These are phyloP conservation scores for Planiliza haematocheilus DNA, from an alignment of 2,113 vertebrate genomes.

Conservation along the genomic window DNA sequence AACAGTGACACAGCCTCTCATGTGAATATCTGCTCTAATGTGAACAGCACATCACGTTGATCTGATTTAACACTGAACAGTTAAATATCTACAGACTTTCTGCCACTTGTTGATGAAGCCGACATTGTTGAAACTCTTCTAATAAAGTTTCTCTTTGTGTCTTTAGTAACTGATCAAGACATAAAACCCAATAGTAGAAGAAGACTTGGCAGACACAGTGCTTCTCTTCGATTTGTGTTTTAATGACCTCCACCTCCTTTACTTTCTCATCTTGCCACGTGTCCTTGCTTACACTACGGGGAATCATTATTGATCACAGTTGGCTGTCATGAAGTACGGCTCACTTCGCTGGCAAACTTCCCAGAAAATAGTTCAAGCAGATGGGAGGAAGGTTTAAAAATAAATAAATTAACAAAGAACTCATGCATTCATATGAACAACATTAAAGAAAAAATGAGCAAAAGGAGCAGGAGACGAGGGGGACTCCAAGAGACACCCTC, in stretches of 20 bases:
- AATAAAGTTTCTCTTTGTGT: neutral
- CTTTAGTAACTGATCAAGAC: too few relatives aligned
- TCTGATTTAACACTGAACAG: too few relatives aligned
- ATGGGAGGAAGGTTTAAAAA: neutral
- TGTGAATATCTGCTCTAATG: too few relatives aligned
- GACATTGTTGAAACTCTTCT: neutral
- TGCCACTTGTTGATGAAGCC: too few relatives aligned
- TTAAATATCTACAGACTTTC: too few relatives aligned
- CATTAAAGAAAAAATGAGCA: neutral
- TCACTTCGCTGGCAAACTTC: neutral
- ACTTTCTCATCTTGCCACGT: neutral
- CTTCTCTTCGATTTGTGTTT: neutral
- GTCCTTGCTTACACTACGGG: neutral
- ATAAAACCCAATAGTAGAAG: too few relatives aligned
- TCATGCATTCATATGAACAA: too few relatives aligned
- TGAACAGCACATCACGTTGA: too few relatives aligned
- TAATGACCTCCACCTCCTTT: neutral
- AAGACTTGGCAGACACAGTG: neutral
- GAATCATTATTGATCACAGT: neutral
- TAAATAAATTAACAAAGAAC: too few relatives aligned
- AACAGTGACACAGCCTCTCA: too few relatives aligned
- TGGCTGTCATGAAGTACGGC: neutral
- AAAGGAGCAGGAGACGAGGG: neutral
- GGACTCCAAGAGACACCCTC: too few relatives aligned
- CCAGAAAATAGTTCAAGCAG: neutral